A percentile compares a stretch with the other conserved stretches of the same genome.
Conservation (phyloP, 1,140 invertebrate species). For the Teleogryllus occipitalis region DNA sequence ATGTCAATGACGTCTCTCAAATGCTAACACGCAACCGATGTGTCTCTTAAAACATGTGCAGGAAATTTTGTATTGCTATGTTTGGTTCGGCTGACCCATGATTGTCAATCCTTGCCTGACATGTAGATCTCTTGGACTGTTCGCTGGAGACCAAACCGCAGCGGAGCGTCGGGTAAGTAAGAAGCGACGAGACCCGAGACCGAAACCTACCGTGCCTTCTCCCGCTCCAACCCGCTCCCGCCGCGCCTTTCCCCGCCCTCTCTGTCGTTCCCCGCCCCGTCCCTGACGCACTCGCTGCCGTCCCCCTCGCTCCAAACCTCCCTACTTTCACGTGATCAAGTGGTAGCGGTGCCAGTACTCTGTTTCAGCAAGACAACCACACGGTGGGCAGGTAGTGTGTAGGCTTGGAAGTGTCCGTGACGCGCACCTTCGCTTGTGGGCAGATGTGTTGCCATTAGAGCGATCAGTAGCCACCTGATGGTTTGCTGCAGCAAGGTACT, state of each 20-base stretch:
- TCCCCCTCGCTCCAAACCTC: no score
- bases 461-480: neutral
- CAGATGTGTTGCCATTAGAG: neutral
- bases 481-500: neutral
- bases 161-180: neutral
- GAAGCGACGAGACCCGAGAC: neutral
- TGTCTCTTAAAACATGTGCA: neutral
- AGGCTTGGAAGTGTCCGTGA: neutral
- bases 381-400: neutral
- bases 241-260: no score
- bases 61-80: neutral
- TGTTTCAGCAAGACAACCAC: neutral
- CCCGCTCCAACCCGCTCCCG: no score
- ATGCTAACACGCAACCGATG: neutral
- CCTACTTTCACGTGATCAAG: neutral
- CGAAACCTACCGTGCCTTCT: neutral
- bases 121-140: neutral
- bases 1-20: neutral
- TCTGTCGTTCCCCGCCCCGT: neutral
- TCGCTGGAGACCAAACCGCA: neutral
- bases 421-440: no score
- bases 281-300: neutral
- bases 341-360: neutral
- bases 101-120: slow-evolving; percentile 3
- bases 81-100: neutral